Evolutionary conservation across 2,888 invertebrate genomes (phyloP), one percentile per base, ranked within the genome.

Genomic region (Silvanus unidentatus): DNA sequence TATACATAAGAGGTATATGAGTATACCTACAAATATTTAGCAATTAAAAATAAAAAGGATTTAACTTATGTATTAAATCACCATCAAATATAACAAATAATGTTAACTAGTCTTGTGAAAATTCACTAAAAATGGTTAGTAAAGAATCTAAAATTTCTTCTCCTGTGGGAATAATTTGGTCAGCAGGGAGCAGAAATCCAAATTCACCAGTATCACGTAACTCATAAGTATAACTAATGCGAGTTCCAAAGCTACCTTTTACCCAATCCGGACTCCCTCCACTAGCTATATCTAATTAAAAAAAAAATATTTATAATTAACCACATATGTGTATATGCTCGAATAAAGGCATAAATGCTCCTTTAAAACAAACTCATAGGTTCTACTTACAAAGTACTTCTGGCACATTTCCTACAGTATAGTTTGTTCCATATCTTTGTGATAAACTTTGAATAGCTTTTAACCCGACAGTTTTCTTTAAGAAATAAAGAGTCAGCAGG

Each of bases 231-330:
- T 81, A 86, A 0, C 80, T 75, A n/a, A 88, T 74, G 1, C 82
- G 82, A 1, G 81, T 78, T 35, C 80, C 78, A 40, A 77, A 78
- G 0, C 71, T 75, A 6, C 79, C 82, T 59, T 88, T 85, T 0
- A 80, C 86, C 84, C 87, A 92, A 63, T 93, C 92, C 50, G 80
- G 74, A 14, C 82, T 78, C 2, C 77, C 74, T 0, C 88, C 88
- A 5, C 81, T 79, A 1, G 84, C 80, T 0, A 77, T 72, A 65
- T 83, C 84, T 84, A 62, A 22, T n/a, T n/a, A 8, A 22, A 22
- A 22, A 22, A 5, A 8, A 3, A 22, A 22, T 22, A 22, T 5
- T 22, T 22, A 22, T 22, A 5, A 22, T 22, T 5, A 5, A 22
- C 22, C n/a, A n/a, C n/a, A n/a, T n/a, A n/a, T n/a, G n/a, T n/a